A percentile compares a stretch with the other conserved stretches of the same genome.
Conservation (phyloP, 2,113 vertebrate species). For the Alexandromys fortis region DNA sequence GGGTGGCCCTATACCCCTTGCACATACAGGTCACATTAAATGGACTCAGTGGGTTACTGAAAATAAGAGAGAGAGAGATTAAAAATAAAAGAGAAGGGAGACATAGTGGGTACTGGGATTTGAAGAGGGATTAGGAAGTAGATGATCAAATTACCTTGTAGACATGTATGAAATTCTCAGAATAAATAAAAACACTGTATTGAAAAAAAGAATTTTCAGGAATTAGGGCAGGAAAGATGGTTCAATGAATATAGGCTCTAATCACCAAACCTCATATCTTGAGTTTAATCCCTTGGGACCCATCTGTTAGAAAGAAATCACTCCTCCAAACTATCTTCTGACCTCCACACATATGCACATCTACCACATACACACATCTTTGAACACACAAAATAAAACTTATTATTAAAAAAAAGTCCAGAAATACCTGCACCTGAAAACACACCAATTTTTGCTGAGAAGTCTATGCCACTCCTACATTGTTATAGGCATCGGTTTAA, state of each 20-base stretch:
- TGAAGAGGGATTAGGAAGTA: not conserved
- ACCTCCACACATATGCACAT: not conserved
- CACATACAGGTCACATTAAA: not conserved
- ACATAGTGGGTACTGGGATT: not conserved
- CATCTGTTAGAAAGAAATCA: not conserved
- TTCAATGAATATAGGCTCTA: not conserved
- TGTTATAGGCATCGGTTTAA: not conserved
- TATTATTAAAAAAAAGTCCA: not conserved
- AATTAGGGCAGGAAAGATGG: not conserved
- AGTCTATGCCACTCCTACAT: not conserved
- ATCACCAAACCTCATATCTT: not conserved
- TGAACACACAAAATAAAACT: not conserved
- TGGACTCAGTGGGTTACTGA: not conserved
- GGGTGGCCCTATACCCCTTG: not conserved
- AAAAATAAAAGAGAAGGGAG: not conserved
- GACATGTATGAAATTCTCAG: not conserved
- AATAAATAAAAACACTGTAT: not conserved
- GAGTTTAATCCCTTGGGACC: not conserved
- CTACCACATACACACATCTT: not conserved
- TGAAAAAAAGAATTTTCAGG: not conserved
- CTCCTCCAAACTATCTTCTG: not conserved
- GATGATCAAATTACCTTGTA: not conserved
- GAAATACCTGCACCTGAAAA: constrained; percentile 6
- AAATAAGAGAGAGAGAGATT: not conserved
- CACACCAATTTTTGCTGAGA: not conserved